Conservation (phyloP, 2,888 invertebrate genomes). For the Aleiodes alternator region DNA sequence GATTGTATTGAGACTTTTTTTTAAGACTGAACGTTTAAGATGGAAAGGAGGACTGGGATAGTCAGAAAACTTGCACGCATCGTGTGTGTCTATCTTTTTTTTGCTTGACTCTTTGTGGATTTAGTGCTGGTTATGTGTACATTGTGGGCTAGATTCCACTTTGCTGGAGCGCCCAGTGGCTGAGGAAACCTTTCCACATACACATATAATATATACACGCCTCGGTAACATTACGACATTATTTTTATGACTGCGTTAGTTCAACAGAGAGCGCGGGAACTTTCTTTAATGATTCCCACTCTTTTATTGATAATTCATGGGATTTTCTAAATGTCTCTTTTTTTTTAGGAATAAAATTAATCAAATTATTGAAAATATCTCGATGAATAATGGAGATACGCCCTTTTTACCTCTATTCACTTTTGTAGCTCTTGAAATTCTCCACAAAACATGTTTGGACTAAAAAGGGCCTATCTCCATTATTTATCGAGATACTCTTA, state of each 20-base stretch:
- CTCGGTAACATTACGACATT: constrained; percentile 48
- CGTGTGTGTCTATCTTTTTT: not conserved
- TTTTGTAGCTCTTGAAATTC: too few relatives aligned
- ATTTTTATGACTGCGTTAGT: constrained; percentile 44
- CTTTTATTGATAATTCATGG: not conserved
- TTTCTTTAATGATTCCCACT: not conserved
- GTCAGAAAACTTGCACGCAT: constrained; percentile 1
- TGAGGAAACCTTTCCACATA: constrained; percentile 2
- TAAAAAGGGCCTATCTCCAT: too few relatives aligned
- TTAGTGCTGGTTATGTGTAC: not conserved
- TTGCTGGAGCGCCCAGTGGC: constrained; percentile 16
- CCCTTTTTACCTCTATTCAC: too few relatives aligned
- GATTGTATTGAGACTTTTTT: not conserved
- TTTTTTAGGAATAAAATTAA: too few relatives aligned
- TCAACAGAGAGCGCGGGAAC: constrained; percentile 41
- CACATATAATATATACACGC: too few relatives aligned
- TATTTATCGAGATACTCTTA: too few relatives aligned
- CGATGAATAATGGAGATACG: too few relatives aligned
- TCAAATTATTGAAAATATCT: too few relatives aligned
- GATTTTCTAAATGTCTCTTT: not conserved
- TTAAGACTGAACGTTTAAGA: not conserved
- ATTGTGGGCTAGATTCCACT: constrained; percentile 8
- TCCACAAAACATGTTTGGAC: too few relatives aligned
- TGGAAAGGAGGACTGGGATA: not conserved
- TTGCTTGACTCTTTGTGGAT: not conserved